Evolutionary conservation across 2,797 vertebrate species (phyloP).

Genomic region (Sciurus vulgaris): DNA sequence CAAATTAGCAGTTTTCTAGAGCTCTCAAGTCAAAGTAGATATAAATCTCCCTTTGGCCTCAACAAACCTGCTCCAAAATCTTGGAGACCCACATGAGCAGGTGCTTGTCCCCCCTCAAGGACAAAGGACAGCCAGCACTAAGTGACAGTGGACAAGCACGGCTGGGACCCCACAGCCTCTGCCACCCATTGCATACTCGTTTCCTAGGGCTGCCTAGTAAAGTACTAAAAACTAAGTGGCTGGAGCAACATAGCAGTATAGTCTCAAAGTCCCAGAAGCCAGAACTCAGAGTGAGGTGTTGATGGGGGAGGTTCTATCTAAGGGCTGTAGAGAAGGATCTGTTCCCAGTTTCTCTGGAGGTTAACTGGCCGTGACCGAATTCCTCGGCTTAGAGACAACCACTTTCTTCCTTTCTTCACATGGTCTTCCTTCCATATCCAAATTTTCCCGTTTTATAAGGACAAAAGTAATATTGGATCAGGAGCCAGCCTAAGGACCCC

Average conservation of each 20-base stretch:
- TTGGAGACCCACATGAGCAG: background rate
- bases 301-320: background rate
- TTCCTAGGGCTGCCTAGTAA: background rate
- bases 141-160: accelerated
- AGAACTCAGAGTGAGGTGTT: background rate
- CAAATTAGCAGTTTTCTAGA: background rate
- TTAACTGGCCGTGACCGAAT: background rate
- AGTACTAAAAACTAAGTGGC: background rate
- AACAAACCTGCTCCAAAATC: background rate
- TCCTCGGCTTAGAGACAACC: background rate
- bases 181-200: background rate
- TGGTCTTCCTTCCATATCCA: background rate
- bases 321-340: background rate
- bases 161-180: background rate
- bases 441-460: background rate
- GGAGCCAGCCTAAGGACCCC: background rate
- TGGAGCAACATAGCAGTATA: background rate
- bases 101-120: background rate
- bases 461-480: background rate
- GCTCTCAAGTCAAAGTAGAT: slow-evolving; percentile 3
- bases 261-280: background rate
- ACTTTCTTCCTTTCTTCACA: background rate
- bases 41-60: background rate
- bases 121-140: background rate
- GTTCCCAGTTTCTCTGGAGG: background rate